Evolutionary conservation across 2,797 vertebrate genomes (phyloP).

Genomic region (Xiphophorus birchmanni): DNA sequence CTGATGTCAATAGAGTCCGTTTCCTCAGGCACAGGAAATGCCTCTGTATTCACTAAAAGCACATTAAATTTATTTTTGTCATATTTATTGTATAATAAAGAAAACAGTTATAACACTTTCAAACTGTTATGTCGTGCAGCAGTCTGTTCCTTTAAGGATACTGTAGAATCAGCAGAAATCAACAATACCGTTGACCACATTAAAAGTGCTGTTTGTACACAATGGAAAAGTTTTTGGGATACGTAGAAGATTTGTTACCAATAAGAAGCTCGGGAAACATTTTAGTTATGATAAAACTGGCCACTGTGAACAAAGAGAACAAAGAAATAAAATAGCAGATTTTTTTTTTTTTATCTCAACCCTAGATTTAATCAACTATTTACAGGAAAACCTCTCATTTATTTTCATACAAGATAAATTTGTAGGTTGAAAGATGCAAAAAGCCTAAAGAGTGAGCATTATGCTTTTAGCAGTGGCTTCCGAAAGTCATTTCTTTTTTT

Average conservation of each 20-base stretch:
- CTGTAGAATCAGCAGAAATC: neutral
- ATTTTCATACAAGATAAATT: neutral
- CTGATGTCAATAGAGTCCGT: neutral
- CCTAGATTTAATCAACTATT: neutral
- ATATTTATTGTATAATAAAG: neutral
- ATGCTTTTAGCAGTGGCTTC: neutral
- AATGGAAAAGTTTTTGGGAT: neutral
- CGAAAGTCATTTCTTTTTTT: neutral
- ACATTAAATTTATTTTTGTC: constrained; percentile 5
- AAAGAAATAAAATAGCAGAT: neutral
- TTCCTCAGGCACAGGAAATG: neutral
- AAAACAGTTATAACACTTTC: neutral
- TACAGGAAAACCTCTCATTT: neutral
- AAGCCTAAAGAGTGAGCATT: neutral
- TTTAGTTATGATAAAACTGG: neutral
- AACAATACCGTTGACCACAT: neutral
- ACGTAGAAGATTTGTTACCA: neutral
- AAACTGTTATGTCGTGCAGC: neutral
- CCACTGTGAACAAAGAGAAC: neutral
- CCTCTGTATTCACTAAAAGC: constrained; percentile 1
- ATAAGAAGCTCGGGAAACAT: neutral
- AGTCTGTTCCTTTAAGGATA: neutral
- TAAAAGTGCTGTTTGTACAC: neutral
- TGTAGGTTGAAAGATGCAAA: neutral
- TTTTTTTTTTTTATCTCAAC: neutral